Conservation (phyloP, 2,888 invertebrate genomes). For the Torymus texanus region DNA sequence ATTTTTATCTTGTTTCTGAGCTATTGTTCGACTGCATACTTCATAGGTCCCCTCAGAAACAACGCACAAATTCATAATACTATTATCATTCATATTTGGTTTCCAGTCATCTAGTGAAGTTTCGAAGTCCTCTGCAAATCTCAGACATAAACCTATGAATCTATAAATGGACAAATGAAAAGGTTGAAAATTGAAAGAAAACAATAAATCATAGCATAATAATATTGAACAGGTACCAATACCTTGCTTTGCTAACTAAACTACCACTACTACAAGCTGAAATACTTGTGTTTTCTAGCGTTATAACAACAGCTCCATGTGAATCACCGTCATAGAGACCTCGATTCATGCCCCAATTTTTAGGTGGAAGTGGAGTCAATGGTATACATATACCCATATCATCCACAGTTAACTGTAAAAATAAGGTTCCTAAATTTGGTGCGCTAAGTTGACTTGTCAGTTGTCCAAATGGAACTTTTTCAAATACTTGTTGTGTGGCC, state of each 20-base stretch:
- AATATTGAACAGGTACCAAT: slow-evolving; percentile 35
- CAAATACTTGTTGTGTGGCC: slow-evolving; percentile 85
- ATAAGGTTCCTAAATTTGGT: slow-evolving; percentile 91
- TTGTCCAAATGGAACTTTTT: slow-evolving; percentile 87
- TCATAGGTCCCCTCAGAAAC: slow-evolving; percentile 99
- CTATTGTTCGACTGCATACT: slow-evolving; percentile 94
- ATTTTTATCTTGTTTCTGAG: slow-evolving; percentile 84
- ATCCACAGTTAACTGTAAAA: slow-evolving; percentile 94
- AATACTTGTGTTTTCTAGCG: slow-evolving; percentile 96
- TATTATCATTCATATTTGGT: slow-evolving; percentile 87
- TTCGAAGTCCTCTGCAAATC: slow-evolving; percentile 98
- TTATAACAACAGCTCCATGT: slow-evolving; percentile 95
- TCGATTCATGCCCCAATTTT: slow-evolving; percentile 80
- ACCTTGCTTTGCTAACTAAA: slow-evolving; percentile 90
- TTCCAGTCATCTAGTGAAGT: slow-evolving; percentile 98
- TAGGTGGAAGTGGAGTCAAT: slow-evolving; percentile 86
- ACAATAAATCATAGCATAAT: neutral
- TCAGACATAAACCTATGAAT: slow-evolving; percentile 92
- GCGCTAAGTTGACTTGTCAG: slow-evolving; percentile 85
- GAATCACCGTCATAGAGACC: slow-evolving; percentile 85
- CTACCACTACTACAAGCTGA: slow-evolving; percentile 97
- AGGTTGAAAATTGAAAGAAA: neutral
- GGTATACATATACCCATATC: slow-evolving; percentile 98
- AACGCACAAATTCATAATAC: slow-evolving; percentile 92
- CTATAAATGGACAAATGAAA: slow-evolving; percentile 64